Base-by-base conservation (phyloP, 2,888 invertebrate species). In the Malthinus flaveolus region DNA sequence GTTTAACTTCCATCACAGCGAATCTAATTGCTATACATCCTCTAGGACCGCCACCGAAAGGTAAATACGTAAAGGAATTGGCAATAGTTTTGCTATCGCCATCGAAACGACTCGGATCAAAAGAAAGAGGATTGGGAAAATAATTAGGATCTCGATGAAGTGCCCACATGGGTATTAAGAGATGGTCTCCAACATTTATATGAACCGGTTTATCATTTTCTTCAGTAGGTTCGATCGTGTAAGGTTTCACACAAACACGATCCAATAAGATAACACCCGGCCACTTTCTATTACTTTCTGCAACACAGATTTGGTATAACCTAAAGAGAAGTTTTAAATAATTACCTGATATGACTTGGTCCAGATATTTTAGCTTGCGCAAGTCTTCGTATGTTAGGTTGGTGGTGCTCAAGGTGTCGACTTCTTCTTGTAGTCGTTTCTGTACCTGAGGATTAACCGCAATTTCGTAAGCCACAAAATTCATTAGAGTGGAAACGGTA, bases 391-490 rank as follows among this genome's bases (percentile, higher is more conserved):
- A 84, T 1, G 76, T 78, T 0, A 39, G 42, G 10, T 42, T 44
- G 23, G 42, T 11, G 5, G 33, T 32, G 9, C 48, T 23, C 7
- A 49, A 49, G 9, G 81, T 80, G n/a, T 73, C 77, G 31, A 87
- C 82, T 75, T 87, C 87, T 37, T 79, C 66, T 1, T 78, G 78
- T 0, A 87, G 73, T 49, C 72, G 80, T 3, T 81, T 77, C 70
- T 87, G 87, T 0, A 85, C 72, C 0, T 87, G 84, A 10, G 82
- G 81, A 73, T 87, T 81, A 3, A 82, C 51, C 32, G 84, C 84
- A 23, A 87, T 67, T 71, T 87, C 86, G 39, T 85, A 79, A 0
- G 83, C 72, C 0, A 81, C 68, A 59, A 86, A 85, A 0, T 78
- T 79, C 68, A 82, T 75, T 2, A 78, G 67, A 53, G 78, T 77